Evolutionary conservation across 2,797 vertebrate species (phyloP).

Genomic region (Siniperca scherzeri): DNA sequence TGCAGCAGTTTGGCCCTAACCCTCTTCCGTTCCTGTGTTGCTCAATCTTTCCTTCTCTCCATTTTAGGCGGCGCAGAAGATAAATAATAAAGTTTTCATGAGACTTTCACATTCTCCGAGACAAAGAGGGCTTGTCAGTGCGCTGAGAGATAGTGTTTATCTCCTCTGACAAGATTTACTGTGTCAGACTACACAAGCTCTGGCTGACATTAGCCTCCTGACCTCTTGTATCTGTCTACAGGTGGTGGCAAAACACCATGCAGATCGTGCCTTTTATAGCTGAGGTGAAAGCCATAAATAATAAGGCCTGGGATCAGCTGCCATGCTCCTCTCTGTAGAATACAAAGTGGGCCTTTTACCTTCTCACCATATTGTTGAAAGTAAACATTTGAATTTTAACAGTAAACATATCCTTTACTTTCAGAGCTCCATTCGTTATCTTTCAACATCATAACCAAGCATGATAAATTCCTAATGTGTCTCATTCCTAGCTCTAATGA

Average conservation of each 20-base stretch:
- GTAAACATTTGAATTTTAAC: conserved; percentile 44
- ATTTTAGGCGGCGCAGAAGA: conserved; percentile 58
- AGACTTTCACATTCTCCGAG: conserved; percentile 70
- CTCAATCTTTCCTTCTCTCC: conserved; percentile 60
- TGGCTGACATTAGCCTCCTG: conserved; percentile 54
- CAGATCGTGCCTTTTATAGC: conserved; percentile 30
- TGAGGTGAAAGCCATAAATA: conserved; percentile 45
- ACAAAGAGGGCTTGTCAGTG: conserved; percentile 70
- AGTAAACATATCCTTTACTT: conserved; percentile 34
- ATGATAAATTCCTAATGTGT: conserved; percentile 36
- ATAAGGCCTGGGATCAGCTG: conserved; percentile 29
- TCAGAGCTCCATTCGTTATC: background rate
- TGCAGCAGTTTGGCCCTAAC: conserved; percentile 78
- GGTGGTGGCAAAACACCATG: conserved; percentile 42
- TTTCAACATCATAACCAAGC: conserved; percentile 23
- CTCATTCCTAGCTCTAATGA: conserved; percentile 56
- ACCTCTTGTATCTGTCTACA: conserved; percentile 53
- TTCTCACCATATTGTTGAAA: conserved; percentile 3
- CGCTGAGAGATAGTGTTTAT: conserved; percentile 57
- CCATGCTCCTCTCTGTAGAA: conserved; percentile 22
- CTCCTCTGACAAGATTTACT: conserved; percentile 63
- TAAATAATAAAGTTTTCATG: conserved; percentile 81
- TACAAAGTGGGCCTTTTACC: conserved; percentile 42
- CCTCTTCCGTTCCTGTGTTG: conserved; percentile 65
- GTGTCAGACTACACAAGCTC: conserved; percentile 52